Conservation (phyloP, 2,113 vertebrate genomes). For the Thinocorus orbignyianus region DNA sequence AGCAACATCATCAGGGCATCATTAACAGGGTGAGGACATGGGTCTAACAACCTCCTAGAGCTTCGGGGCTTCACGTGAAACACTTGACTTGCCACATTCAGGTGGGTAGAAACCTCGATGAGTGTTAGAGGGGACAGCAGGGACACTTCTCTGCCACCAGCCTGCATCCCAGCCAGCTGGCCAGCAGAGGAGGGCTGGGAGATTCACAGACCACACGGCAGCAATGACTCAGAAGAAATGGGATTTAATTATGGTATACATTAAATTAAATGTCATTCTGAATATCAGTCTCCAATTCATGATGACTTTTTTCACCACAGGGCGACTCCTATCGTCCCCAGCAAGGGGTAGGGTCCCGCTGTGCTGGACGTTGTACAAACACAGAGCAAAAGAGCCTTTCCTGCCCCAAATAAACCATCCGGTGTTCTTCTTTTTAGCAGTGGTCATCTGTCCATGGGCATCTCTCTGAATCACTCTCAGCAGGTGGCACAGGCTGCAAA, state of each 20-base stretch:
- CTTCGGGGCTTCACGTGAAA: background rate
- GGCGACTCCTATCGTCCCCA: background rate
- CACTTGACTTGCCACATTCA: background rate
- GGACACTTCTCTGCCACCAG: background rate
- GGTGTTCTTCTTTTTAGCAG: background rate
- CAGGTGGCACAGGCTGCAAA: background rate
- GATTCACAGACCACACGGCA: background rate
- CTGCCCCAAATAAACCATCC: background rate
- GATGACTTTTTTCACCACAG: background rate
- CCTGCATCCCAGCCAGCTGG: background rate
- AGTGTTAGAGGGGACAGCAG: background rate
- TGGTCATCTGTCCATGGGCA: background rate
- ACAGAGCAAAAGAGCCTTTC: background rate
- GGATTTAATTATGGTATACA: constrained; percentile 67
- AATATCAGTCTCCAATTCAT: background rate
- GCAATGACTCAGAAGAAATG: background rate
- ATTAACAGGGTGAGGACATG: background rate
- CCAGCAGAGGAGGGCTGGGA: background rate
- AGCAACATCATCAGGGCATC: background rate
- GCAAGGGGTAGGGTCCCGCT: background rate
- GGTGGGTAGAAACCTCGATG: background rate
- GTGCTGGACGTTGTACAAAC: background rate
- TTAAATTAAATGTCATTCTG: constrained; percentile 58
- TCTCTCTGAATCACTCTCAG: background rate
- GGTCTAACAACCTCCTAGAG: background rate